Conservation (phyloP, 1,140 invertebrate genomes). For the Ganaspis sp. region DNA sequence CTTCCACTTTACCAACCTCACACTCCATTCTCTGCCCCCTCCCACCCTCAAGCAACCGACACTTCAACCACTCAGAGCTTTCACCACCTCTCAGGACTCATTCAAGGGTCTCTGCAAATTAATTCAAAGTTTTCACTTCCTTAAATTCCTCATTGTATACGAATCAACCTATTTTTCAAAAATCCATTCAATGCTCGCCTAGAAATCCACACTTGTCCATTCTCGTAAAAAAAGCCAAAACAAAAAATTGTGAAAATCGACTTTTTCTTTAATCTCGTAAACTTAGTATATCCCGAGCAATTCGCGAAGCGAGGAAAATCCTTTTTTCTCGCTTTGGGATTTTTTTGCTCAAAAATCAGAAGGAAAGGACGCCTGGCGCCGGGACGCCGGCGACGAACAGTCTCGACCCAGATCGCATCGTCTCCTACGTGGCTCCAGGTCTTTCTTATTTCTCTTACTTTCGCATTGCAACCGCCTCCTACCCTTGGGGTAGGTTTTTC, state of each 20-base stretch:
- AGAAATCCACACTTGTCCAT: no score
- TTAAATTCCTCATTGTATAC: background rate
- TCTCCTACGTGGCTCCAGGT: conserved; percentile 62
- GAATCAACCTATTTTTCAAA: no score
- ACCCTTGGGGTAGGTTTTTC: conserved; percentile 67
- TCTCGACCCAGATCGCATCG: conserved; percentile 73
- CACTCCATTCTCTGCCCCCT: conserved; percentile 1
- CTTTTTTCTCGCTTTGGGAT: conserved; percentile 23
- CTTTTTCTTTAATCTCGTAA: conserved; percentile 23
- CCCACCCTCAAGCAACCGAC: background rate
- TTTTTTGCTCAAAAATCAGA: conserved; percentile 49
- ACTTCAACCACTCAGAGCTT: background rate
- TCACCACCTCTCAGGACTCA: background rate
- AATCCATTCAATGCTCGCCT: no score
- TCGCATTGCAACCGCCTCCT: conserved; percentile 52
- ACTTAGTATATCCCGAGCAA: background rate
- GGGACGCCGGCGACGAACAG: conserved; percentile 71
- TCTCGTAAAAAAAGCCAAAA: no score
- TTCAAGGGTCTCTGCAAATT: conserved; percentile 12
- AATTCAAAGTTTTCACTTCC: background rate
- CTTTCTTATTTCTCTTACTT: conserved; percentile 68
- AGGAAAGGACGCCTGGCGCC: conserved; percentile 72
- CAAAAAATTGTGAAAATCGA: background rate
- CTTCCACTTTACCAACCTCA: conserved; percentile 48
- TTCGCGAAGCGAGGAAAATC: background rate